Conservation (phyloP, 2,888 invertebrate species). For the Tubulanus polymorphus region DNA sequence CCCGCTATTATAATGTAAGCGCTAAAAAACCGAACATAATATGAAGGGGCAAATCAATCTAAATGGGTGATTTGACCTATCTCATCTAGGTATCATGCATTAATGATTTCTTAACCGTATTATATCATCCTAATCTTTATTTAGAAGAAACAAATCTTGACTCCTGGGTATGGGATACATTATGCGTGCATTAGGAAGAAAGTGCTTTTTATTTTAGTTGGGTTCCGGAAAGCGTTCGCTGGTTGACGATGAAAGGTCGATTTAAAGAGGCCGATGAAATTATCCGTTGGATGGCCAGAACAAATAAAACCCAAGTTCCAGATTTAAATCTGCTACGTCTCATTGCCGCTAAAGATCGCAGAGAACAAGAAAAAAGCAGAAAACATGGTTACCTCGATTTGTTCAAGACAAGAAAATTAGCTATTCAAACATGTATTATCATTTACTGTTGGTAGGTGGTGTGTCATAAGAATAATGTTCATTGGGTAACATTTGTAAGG, state of each 20-base stretch:
- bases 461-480: no score
- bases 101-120: no score
- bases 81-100: no score
- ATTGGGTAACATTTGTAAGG: no score
- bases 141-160: no score
- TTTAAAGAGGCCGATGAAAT: slow-evolving; percentile 24
- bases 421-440: slow-evolving; percentile 19
- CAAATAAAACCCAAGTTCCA: slow-evolving; percentile 24
- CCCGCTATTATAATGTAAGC: slow-evolving; percentile 1
- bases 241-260: slow-evolving; percentile 24
- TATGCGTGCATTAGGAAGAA: no score
- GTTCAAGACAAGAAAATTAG: slow-evolving; percentile 20
- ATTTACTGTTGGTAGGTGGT: slow-evolving; percentile 19
- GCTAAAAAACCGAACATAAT: no score
- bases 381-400: slow-evolving; percentile 28
- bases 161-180: no score
- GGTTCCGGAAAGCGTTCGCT: slow-evolving; percentile 30
- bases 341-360: slow-evolving; percentile 10
- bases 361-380: slow-evolving; percentile 10
- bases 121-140: no score
- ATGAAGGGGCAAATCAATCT: no score
- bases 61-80: no score
- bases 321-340: slow-evolving; percentile 11
- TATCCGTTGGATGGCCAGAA: slow-evolving; percentile 20
- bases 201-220: slow-evolving; percentile 15